A percentile compares a stretch with the other conserved stretches of the same genome.
These are phyloP conservation scores for Eretmochelys imbricata DNA, from an alignment of 2,113 vertebrate genomes.

Conservation along the genomic window DNA sequence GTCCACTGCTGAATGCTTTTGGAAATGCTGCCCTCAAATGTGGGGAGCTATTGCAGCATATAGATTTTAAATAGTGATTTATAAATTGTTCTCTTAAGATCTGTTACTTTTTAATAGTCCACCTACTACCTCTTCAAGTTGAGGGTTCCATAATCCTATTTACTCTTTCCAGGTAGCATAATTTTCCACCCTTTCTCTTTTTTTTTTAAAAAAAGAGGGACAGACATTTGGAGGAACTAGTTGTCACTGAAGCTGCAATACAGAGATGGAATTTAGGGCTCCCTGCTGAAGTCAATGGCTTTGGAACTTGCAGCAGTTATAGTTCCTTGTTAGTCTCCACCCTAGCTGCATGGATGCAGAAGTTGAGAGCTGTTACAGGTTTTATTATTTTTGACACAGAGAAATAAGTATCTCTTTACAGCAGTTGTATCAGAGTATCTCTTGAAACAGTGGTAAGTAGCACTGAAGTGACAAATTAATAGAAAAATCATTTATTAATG, in stretches of 20 bases:
- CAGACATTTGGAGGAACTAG: not conserved
- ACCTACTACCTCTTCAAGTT: not conserved
- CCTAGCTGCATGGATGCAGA: fast-evolving
- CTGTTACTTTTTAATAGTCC: not conserved
- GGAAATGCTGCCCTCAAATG: not conserved
- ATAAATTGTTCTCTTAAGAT: not conserved
- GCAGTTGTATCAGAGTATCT: not conserved
- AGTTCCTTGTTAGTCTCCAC: not conserved
- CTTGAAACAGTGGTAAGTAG: not conserved
- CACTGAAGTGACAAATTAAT: not conserved
- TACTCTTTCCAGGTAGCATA: not conserved
- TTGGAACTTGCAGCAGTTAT: not conserved
- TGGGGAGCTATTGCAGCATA: not conserved
- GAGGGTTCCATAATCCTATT: not conserved
- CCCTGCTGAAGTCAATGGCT: not conserved
- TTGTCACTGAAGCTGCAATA: not conserved
- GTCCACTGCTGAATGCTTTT: not conserved
- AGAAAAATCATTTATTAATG: not conserved
- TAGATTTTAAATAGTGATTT: not conserved
- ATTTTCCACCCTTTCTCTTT: not conserved
- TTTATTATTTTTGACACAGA: not conserved
- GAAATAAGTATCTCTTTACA: not conserved
- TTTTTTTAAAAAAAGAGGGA: not conserved
- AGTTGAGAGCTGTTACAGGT: not conserved
- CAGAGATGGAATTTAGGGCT: not conserved